Conservation (phyloP, 2,888 invertebrate species). For the Seladonia tumulorum region DNA sequence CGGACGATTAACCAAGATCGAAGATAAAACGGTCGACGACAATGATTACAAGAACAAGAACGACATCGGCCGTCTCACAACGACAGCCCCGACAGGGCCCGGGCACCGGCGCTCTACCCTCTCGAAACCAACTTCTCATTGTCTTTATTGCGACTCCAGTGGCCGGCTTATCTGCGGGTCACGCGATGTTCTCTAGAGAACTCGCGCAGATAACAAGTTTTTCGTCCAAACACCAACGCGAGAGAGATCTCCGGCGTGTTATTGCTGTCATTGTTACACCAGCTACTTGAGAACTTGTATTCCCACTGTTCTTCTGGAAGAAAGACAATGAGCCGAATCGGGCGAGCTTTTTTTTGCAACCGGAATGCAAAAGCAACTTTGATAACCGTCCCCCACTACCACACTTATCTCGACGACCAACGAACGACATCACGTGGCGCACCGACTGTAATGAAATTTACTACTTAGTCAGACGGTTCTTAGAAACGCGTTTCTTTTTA, state of each 20-base stretch:
- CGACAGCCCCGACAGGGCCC: constrained; percentile 28
- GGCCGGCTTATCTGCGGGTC: constrained; percentile 66
- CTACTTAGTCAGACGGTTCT: not conserved
- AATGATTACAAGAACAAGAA: constrained; percentile 48
- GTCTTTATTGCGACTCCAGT: constrained; percentile 60
- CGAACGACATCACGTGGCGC: not conserved
- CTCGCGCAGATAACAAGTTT: constrained; percentile 61
- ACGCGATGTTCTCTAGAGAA: constrained; percentile 66
- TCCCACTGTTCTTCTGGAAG: not conserved
- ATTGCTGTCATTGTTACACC: constrained; percentile 32
- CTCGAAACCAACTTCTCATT: constrained; percentile 50
- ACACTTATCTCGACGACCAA: not conserved
- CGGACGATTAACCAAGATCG: constrained; percentile 67
- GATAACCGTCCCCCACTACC: not conserved
- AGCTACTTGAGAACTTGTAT: constrained; percentile 40
- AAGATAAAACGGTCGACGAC: constrained; percentile 61
- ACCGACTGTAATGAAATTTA: not conserved
- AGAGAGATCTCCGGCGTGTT: constrained; percentile 21
- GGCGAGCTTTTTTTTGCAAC: not conserved
- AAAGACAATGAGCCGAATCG: not conserved
- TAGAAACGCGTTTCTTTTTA: not conserved
- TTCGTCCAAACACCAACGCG: constrained; percentile 41
- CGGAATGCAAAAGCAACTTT: constrained; percentile 1
- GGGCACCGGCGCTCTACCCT: constrained; percentile 18
- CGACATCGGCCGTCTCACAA: constrained; percentile 29